Evolutionary conservation across 2,113 vertebrate species (phyloP).

Genomic region (Indicator maculatus): DNA sequence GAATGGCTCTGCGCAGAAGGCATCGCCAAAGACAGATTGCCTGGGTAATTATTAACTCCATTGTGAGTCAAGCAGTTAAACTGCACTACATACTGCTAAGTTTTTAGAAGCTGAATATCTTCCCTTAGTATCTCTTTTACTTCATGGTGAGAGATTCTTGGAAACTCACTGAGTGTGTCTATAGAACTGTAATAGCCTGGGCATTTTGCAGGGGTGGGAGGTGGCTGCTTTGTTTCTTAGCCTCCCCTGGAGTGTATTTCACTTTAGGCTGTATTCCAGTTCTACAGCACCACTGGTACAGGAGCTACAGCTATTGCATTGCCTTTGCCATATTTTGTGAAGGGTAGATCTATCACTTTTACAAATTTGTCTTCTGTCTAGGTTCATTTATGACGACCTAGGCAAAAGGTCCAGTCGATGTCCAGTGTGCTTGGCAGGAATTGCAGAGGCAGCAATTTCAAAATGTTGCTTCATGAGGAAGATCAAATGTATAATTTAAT

Average conservation of each 20-base stretch:
- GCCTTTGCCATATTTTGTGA: background rate
- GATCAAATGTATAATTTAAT: background rate
- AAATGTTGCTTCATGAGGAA: background rate
- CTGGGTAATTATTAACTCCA: background rate
- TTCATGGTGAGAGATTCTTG: background rate
- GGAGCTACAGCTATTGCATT: background rate
- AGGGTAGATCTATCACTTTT: background rate
- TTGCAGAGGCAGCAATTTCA: background rate
- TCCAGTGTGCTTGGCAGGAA: background rate
- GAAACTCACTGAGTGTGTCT: background rate
- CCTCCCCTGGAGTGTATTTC: background rate
- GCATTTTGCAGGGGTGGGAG: background rate
- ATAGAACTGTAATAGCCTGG: background rate
- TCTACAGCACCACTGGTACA: background rate
- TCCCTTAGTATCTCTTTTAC: background rate
- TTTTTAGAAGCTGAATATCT: background rate
- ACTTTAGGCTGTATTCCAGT: background rate
- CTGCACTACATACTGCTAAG: background rate
- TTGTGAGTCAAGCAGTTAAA: background rate
- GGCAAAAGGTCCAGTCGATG: background rate
- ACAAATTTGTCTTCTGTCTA: background rate
- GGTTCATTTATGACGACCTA: background rate
- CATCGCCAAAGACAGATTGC: background rate
- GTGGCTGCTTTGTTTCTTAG: background rate
- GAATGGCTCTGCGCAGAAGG: background rate